Evolutionary conservation across 2,888 invertebrate genomes (phyloP).

Genomic region (Acanthacorydalis orientalis): DNA sequence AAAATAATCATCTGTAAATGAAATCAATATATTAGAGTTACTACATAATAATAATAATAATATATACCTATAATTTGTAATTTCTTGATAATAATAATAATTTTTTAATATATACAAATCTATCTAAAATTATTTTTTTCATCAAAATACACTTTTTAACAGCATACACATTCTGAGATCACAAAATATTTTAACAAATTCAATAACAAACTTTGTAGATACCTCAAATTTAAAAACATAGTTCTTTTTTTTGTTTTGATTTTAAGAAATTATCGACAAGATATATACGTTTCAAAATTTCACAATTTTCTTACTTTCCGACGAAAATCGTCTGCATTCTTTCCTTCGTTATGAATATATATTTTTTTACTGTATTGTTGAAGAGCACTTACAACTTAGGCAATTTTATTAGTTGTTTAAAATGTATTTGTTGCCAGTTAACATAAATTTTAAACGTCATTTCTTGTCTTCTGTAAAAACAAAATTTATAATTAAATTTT

Average conservation of each 20-base stretch:
- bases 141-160: slow-evolving; percentile 16
- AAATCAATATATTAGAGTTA: slow-evolving; percentile 4
- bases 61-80: slow-evolving; percentile 6
- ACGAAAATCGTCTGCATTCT: neutral
- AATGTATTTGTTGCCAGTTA: too few relatives aligned
- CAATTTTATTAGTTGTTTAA: too few relatives aligned
- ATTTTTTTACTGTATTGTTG: neutral
- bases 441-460: too few relatives aligned
- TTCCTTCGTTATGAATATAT: neutral
- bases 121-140: slow-evolving; percentile 1
- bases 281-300: neutral
- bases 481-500: too few relatives aligned
- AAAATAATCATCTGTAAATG: slow-evolving; percentile 15
- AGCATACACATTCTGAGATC: slow-evolving; percentile 29
- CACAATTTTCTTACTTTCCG: neutral
- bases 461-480: too few relatives aligned
- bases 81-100: slow-evolving; percentile 5
- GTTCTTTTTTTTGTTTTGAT: neutral
- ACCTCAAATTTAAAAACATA: neutral
- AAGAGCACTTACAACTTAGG: too few relatives aligned
- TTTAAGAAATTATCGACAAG: too few relatives aligned
- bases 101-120: slow-evolving; percentile 2
- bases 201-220: slow-evolving; percentile 7
- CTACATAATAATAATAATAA: neutral
- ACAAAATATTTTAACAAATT: slow-evolving; percentile 29